Percentiles rank a stretch among this genome's conserved stretches.
phyloP scores from a whole-genome alignment of 1,140 invertebrate genomes.

The Drosophila persimilis region DNA sequence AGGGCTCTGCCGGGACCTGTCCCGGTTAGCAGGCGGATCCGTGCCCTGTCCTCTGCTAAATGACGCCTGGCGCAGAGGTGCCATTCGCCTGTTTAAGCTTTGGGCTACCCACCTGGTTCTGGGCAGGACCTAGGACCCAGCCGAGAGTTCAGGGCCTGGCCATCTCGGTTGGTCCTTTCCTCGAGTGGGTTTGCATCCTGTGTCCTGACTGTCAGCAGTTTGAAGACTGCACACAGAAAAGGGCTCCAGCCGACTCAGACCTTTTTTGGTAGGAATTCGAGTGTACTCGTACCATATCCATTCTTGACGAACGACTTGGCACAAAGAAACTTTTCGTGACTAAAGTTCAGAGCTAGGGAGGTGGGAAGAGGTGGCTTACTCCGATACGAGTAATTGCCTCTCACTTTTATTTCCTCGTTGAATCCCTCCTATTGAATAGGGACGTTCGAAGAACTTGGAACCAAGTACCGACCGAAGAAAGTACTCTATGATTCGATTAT shows the following conservation, averaged over 20 bases:
- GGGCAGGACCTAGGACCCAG: not conserved
- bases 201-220: conserved; percentile 35
- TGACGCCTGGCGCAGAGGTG: conserved; percentile 66
- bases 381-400: conserved; percentile 55
- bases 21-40: conserved; percentile 36
- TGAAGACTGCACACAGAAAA: conserved; percentile 7
- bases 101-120: conserved; percentile 13
- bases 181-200: conserved; percentile 53
- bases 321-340: conserved; percentile 38
- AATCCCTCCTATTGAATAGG: not conserved
- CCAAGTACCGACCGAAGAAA: too few relatives aligned
- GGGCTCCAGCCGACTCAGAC: not conserved
- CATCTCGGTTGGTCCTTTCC: conserved; percentile 33
- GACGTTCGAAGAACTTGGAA: conserved; percentile 23
- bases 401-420: conserved; percentile 46
- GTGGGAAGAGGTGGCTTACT: too few relatives aligned
- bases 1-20: conserved; percentile 25
- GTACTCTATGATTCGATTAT: conserved; percentile 51
- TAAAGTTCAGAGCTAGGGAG: conserved; percentile 19
- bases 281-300: not conserved
- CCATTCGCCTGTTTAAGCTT: conserved; percentile 66
- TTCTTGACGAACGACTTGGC: conserved; percentile 9
- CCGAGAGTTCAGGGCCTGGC: conserved; percentile 17
- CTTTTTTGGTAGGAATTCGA: not conserved
- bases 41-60: conserved; percentile 44